Evolutionary conservation across 2,113 vertebrate genomes (phyloP).

Genomic region (Tetrax tetrax): DNA sequence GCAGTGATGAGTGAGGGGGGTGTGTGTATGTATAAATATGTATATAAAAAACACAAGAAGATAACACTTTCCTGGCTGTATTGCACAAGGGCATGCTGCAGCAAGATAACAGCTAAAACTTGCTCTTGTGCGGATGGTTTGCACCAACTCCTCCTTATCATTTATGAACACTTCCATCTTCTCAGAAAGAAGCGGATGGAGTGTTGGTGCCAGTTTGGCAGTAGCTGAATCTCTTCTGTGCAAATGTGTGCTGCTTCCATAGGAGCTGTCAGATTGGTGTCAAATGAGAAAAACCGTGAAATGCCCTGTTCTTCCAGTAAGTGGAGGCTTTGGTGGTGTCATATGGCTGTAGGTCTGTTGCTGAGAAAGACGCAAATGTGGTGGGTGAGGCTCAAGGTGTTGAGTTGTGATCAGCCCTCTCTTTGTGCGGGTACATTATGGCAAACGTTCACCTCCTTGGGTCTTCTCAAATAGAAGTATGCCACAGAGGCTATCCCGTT

Average conservation of each 20-base stretch:
- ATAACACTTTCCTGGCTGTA: background rate
- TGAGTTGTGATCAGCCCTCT: background rate
- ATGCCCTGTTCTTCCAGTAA: background rate
- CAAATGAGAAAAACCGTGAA: background rate
- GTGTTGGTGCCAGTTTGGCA: background rate
- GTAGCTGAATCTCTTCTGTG: background rate
- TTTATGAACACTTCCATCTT: background rate
- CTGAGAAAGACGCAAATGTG: background rate
- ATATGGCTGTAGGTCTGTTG: background rate
- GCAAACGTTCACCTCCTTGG: fast-evolving
- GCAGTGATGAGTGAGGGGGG: background rate
- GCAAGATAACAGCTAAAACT: background rate
- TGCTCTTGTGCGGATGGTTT: background rate
- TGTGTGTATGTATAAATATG: background rate
- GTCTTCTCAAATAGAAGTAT: background rate
- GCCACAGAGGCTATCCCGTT: fast-evolving
- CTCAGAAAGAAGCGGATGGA: background rate
- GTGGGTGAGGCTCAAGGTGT: background rate
- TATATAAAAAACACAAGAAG: background rate
- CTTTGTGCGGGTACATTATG: fast-evolving
- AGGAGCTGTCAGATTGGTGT: background rate
- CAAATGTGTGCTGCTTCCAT: fast-evolving
- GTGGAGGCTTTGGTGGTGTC: background rate
- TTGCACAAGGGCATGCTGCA: background rate
- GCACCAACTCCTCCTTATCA: fast-evolving